phyloP scores from a whole-genome alignment of 2,113 vertebrate species.

The Dasyurus viverrinus region DNA sequence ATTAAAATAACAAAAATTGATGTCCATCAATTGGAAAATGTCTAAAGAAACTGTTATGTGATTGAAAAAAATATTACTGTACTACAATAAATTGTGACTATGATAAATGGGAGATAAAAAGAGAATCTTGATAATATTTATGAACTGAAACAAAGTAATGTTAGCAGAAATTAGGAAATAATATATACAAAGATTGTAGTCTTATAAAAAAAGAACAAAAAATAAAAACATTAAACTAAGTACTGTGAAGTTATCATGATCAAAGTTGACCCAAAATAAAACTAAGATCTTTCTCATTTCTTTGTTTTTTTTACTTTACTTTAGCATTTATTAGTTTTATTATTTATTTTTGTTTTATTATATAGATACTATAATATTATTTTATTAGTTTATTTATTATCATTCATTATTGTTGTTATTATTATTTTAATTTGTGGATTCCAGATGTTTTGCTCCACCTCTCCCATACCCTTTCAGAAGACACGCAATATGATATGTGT shows the following conservation, averaged over 20 bases:
- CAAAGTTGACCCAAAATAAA: not conserved
- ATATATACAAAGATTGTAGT: not conserved
- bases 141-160: not conserved
- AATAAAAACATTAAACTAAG: not conserved
- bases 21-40: not conserved
- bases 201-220: not conserved
- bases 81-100: not conserved
- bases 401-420: not conserved
- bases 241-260: not conserved
- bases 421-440: not conserved
- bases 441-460: not conserved
- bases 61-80: not conserved
- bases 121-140: not conserved
- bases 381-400: not conserved
- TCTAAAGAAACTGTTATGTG: not conserved
- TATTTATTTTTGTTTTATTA: not conserved
- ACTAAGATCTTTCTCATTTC: not conserved
- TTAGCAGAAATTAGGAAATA: not conserved
- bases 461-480: not conserved
- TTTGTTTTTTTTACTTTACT: not conserved
- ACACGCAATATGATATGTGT: not conserved
- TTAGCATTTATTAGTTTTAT: too few species aligned
- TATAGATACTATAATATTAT: not conserved
- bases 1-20: slow-evolving; percentile 44
- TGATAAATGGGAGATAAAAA: not conserved